Conservation (phyloP, 2,113 vertebrate species). For the Panthera tigris region DNA sequence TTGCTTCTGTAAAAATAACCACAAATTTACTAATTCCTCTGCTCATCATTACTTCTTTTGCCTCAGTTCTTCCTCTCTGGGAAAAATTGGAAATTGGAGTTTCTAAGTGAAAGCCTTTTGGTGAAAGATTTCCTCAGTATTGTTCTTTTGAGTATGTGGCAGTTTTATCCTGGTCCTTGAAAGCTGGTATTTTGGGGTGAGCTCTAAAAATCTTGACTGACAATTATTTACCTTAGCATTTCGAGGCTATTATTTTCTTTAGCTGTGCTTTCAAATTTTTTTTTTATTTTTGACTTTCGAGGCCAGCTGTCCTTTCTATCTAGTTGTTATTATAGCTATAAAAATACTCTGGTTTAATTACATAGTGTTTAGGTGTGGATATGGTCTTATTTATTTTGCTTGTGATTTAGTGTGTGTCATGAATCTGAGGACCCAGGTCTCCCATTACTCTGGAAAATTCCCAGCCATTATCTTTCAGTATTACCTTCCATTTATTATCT, state of each 20-base stretch:
- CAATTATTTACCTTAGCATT: background rate
- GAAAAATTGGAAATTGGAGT: background rate
- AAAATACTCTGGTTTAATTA: background rate
- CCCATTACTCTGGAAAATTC: background rate
- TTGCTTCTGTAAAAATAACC: background rate
- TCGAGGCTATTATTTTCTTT: background rate
- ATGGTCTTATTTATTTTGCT: background rate
- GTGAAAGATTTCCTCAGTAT: background rate
- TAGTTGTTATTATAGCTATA: background rate
- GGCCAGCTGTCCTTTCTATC: background rate
- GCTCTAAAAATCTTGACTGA: background rate
- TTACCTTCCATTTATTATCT: conserved; percentile 9
- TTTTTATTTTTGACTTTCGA: background rate
- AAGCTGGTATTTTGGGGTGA: background rate
- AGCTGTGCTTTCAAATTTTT: background rate
- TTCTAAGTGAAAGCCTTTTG: background rate
- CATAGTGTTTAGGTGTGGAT: background rate
- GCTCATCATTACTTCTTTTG: background rate
- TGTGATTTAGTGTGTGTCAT: background rate
- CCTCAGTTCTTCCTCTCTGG: background rate
- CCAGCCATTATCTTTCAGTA: background rate
- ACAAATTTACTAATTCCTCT: background rate
- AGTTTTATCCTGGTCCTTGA: background rate
- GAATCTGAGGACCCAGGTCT: background rate
- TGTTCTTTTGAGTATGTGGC: background rate